A percentile compares a stretch with the other conserved stretches of the same genome.
Conservation (phyloP, 2,113 vertebrate genomes). For the Phalacrocorax carbo region DNA sequence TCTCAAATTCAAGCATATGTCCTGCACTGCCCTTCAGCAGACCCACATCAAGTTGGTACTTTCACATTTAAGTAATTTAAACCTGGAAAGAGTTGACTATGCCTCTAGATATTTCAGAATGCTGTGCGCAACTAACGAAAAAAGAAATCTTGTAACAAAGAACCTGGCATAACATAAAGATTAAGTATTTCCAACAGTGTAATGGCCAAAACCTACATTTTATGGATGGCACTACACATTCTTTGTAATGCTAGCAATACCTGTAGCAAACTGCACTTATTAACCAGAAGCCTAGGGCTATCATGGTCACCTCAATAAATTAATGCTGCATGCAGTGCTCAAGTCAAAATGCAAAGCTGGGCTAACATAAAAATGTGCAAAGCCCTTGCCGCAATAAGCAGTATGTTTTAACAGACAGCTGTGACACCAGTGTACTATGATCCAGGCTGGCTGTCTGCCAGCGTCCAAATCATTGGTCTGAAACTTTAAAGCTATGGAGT, state of each 20-base stretch:
- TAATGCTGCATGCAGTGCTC: background rate
- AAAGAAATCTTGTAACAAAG: background rate
- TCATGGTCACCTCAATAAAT: background rate
- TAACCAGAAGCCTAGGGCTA: background rate
- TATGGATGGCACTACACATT: background rate
- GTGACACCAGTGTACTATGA: background rate
- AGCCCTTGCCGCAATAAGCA: background rate
- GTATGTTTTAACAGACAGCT: background rate
- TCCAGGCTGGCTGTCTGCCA: background rate
- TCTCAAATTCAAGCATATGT: background rate
- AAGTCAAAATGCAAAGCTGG: background rate
- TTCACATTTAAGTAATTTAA: background rate
- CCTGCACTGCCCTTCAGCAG: background rate
- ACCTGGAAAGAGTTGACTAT: background rate
- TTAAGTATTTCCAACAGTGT: background rate
- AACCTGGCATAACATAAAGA: background rate
- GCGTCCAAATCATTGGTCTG: background rate
- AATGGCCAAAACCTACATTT: background rate
- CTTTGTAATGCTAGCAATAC: background rate
- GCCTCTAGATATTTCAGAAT: background rate
- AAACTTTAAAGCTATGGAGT: background rate
- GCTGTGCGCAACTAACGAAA: background rate
- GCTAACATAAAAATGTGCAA: background rate
- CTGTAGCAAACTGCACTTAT: background rate
- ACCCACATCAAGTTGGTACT: background rate